Conservation (phyloP, 35 echinoderm and acorn worm genomes). For the Eucidaris tribuloides region DNA sequence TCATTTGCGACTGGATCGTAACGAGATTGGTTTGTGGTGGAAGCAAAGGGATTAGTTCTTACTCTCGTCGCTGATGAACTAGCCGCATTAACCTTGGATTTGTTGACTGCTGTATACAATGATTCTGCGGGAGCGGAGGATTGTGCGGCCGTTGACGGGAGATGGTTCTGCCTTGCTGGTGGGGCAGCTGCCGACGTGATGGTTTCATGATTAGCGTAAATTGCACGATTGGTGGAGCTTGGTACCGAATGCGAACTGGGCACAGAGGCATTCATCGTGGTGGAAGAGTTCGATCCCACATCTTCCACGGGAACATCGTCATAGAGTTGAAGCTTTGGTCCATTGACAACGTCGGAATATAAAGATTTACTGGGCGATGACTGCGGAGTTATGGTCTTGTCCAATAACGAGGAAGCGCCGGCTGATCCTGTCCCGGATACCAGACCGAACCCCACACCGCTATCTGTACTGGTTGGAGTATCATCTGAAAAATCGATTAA, state of each 20-base stretch:
- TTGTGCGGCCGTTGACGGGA: too few species aligned
- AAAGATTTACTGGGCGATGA: background rate
- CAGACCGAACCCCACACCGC: background rate
- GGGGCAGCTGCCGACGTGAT: too few species aligned
- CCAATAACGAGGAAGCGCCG: background rate
- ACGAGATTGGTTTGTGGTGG: background rate
- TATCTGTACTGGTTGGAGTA: background rate
- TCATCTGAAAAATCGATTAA: slow-evolving; percentile 6
- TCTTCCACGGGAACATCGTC: slow-evolving; percentile 1
- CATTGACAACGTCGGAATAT: background rate
- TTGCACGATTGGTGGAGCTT: too few species aligned
- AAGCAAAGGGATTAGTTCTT: slow-evolving; percentile 5
- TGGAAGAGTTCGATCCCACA: too few species aligned
- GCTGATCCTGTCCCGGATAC: background rate
- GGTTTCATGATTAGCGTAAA: too few species aligned
- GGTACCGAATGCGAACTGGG: too few species aligned
- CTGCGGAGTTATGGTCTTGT: background rate
- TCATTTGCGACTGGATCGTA: background rate
- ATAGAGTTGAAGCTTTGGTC: background rate
- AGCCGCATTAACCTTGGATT: background rate
- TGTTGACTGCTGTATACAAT: slow-evolving; percentile 10
- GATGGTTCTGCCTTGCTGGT: too few species aligned
- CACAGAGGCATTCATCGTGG: too few species aligned
- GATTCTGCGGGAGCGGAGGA: too few species aligned
- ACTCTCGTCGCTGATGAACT: background rate